Conservation (phyloP, 2,888 invertebrate genomes). For the Harmothoe impar region DNA sequence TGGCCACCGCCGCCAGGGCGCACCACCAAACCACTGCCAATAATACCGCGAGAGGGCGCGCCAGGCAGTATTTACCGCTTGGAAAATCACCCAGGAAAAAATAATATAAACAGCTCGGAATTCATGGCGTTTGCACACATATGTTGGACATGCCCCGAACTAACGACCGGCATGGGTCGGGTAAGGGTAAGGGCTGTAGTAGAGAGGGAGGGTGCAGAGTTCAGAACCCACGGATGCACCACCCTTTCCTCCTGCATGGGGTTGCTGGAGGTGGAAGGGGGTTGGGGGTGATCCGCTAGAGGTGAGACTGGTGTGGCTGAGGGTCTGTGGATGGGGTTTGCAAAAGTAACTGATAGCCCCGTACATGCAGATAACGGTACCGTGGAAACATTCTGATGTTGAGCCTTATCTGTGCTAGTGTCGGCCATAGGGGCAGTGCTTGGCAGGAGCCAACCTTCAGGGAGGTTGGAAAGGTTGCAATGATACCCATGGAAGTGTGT, state of each 20-base stretch:
- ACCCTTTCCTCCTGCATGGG: not conserved
- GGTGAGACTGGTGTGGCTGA: not conserved
- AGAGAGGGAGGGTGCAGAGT: not conserved
- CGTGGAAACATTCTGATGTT: slow-evolving; percentile 45
- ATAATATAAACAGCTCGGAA: not conserved
- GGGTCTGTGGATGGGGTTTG: not conserved
- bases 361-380: slow-evolving; percentile 11
- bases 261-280: not conserved
- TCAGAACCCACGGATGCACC: slow-evolving; percentile 4
- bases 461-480: not conserved
- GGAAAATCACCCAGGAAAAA: slow-evolving; percentile 44
- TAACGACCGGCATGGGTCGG: not conserved
- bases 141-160: slow-evolving; percentile 5
- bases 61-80: not conserved
- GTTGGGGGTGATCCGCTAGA: not conserved
- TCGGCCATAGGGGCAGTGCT: not conserved
- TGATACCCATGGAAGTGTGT: not conserved
- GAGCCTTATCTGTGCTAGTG: slow-evolving; percentile 17
- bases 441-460: not conserved
- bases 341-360: slow-evolving; percentile 52
- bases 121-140: slow-evolving; percentile 43
- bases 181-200: not conserved
- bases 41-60: not conserved
- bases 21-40: not conserved
- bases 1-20: not conserved